Conservation (phyloP, 2,113 vertebrate species). For the Channa maculata region DNA sequence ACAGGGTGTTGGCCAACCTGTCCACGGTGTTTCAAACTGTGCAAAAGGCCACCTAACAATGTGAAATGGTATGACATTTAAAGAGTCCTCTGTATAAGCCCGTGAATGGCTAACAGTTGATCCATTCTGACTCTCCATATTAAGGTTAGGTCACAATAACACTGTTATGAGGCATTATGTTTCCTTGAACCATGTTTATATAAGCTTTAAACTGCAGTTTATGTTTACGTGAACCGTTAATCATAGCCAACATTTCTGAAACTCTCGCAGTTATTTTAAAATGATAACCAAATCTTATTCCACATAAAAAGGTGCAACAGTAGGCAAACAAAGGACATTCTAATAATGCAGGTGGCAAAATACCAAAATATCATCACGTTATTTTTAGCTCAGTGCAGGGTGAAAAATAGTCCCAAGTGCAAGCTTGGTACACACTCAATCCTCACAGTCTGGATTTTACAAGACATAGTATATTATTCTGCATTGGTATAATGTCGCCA, state of each 20-base stretch:
- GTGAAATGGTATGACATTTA: constrained; percentile 39
- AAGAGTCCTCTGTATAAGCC: constrained; percentile 16
- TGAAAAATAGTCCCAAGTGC: constrained; percentile 70
- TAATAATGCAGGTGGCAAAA: constrained; percentile 78
- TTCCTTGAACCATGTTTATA: neutral
- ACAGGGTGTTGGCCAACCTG: neutral
- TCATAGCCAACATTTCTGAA: neutral
- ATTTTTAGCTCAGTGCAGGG: constrained; percentile 64
- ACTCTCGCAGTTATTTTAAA: too few species aligned
- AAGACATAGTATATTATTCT: constrained; percentile 64
- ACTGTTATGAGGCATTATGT: neutral
- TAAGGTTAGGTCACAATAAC: neutral
- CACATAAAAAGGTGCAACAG: constrained; percentile 45
- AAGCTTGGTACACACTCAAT: constrained; percentile 75
- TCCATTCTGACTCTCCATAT: too few species aligned
- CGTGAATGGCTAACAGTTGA: neutral
- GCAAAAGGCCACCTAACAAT: constrained; percentile 34
- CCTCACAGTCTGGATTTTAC: constrained; percentile 61
- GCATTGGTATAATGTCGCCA: constrained; percentile 62
- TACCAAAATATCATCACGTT: constrained; percentile 78
- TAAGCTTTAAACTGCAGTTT: neutral
- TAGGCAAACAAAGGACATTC: constrained; percentile 57
- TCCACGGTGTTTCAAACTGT: constrained; percentile 14
- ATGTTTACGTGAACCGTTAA: neutral
- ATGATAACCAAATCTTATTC: constrained; percentile 7